Base-by-base conservation (phyloP, 1,140 invertebrate genomes). In the Nasonia longicornis region DNA sequence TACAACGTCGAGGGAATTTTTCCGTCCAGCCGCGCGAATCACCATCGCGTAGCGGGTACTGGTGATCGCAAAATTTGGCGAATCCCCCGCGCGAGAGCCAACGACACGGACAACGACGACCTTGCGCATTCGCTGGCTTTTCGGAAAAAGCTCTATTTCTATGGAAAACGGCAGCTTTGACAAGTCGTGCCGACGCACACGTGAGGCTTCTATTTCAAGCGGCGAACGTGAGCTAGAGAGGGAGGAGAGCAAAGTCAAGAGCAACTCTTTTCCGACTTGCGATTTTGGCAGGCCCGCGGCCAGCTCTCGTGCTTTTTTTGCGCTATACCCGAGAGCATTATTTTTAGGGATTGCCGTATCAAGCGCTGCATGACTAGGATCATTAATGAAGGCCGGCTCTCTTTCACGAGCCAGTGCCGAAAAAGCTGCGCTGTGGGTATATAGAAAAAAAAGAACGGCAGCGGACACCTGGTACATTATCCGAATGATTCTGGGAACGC, bases 311-410 rank as follows among this genome's bases (percentile, higher is more conserved):
- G 10, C 20, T 26, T 48, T 76, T 76, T 76, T 76, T 11, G 29
- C 58, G 26, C 10, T 14, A 20, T 4, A 26, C 48, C 1, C 8
- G 71, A 3, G 26, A 52, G 20, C 48, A 58, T 70, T 77, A 72
- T 81, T 81, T 81, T 81, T 77, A 64, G n/a, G 64, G 67, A 77
- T 76, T 75, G 73, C 42, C 71, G 64, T 80, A 76, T 80, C 69
- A 79, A 35, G 42, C 29, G 31, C 67, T 22, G 69, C 48, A 72
- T 63, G 45, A 42, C 69, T 63, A 58, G 45, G 29, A 26, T 71
- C 69, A 72, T 79, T 72, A 72, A 64, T 52, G 45, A 79, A 79
- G 20, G 10, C 63, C 66, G 35, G 16, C 6, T 20, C 52, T 58
- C 20, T 58, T 58, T 58, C 52, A 58, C 52, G 52, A 58, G 52